Evolutionary conservation across 2,797 vertebrate genomes (phyloP), one percentile per base, ranked within the genome.

Genomic region (Poecilia gillii): DNA sequence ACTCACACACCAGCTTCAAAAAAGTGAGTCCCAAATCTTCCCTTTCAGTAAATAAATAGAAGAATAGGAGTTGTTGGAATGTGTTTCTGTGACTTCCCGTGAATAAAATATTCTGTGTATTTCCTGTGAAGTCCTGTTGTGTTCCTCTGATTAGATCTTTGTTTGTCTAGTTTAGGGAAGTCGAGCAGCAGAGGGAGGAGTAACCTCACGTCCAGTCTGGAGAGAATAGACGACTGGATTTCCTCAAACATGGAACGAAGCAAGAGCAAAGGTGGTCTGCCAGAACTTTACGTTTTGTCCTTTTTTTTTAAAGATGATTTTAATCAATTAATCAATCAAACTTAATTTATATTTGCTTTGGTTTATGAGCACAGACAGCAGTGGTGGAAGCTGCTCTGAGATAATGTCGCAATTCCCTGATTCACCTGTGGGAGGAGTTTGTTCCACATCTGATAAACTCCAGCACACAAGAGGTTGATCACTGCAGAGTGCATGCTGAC

Each of bases 181-280:
- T 76, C 77, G 36, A 84, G 64, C 62, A 80, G 74, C 72, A 84
- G 85, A 84, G 78, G 64, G 79, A 14, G 75, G 72, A 89, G 31
- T 59, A 46, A 81, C 53, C 39, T 79, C 43, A 84, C 43, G 28
- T 82, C 88, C 28, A 88, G 79, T 83, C 78, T 84, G 78, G 41
- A 83, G 72, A 92, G 18, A 76, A 82, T 84, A 76, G 92, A 95
- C 0, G 93, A 96, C 89, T 95, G 95, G 95, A 95, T 94, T 77
- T 94, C 94, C 28, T 91, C 93, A 82, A 93, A 95, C 85, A 90
- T 93, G 86, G 93, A 95, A 62, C 87, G 74, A 73, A 93, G 91
- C 77, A 93, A 81, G 36, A 94, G 79, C 75, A 94, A 89, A 94
- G 91, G 95, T 96, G 77, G 8, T 49, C 12, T 33, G 51, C 43